Conservation (phyloP, 1,140 invertebrate genomes). For the Diabrotica undecimpunctata region DNA sequence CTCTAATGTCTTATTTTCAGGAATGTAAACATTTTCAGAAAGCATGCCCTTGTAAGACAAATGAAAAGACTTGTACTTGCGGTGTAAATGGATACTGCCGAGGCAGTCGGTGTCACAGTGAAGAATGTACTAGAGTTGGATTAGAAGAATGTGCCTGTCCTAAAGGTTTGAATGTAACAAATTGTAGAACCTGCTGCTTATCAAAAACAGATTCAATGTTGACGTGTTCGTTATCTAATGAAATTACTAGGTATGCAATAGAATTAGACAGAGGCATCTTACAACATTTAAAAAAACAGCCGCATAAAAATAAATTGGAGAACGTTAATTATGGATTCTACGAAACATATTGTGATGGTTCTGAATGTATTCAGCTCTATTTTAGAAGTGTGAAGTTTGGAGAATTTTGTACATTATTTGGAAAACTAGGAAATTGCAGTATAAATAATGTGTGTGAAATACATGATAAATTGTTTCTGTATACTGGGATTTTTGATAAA, state of each 20-base stretch:
- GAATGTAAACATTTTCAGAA: constrained; percentile 27
- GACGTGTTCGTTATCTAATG: constrained; percentile 15
- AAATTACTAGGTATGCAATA: constrained; percentile 15
- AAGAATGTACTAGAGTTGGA: constrained; percentile 31
- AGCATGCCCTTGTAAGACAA: constrained; percentile 27
- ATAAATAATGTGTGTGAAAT: constrained; percentile 15
- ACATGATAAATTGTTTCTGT: neutral
- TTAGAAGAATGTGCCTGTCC: constrained; percentile 30
- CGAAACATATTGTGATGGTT: constrained; percentile 19
- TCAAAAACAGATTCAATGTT: constrained; percentile 5
- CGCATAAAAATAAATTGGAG: neutral
- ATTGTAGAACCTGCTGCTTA: constrained; percentile 29
- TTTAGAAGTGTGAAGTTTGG: constrained; percentile 21
- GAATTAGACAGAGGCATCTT: neutral
- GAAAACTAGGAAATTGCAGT: constrained; percentile 24
- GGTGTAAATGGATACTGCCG: constrained; percentile 30
- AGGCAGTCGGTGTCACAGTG: constrained; percentile 27
- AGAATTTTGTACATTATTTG: constrained; percentile 25
- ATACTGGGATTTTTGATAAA: neutral
- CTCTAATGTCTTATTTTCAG: constrained; percentile 14
- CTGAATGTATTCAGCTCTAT: constrained; percentile 14
- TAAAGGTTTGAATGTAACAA: neutral
- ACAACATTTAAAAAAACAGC: constrained; percentile 4
- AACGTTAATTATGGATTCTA: constrained; percentile 6
- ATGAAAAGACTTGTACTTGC: constrained; percentile 22